phyloP scores from a whole-genome alignment of 2,888 invertebrate species.

The Lissonota sp. region DNA sequence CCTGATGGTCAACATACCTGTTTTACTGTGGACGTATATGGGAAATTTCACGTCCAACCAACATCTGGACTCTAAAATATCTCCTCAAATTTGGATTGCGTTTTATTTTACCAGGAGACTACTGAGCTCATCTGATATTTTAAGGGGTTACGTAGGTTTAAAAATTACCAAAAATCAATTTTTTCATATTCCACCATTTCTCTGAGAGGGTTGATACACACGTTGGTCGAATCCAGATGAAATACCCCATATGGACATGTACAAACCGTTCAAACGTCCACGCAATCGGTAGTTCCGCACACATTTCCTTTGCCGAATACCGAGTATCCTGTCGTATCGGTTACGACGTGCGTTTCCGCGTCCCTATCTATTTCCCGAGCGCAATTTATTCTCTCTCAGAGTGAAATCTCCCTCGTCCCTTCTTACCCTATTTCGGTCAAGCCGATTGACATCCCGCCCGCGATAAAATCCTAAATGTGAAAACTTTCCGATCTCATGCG shows the following conservation, averaged over 20 bases:
- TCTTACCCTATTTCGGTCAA: constrained; percentile 43
- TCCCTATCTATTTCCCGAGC: not conserved
- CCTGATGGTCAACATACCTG: not conserved
- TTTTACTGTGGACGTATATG: too few relatives aligned
- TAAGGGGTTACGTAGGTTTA: too few relatives aligned
- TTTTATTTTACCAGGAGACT: too few relatives aligned
- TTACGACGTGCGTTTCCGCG: constrained; percentile 26
- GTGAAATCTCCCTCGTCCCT: constrained; percentile 15
- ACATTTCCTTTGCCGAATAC: constrained; percentile 31
- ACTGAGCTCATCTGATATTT: too few relatives aligned
- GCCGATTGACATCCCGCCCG: constrained; percentile 32
- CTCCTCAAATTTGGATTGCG: too few relatives aligned
- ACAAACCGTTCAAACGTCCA: not conserved
- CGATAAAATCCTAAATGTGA: constrained; percentile 1
- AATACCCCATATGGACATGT: not conserved
- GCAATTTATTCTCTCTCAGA: constrained; percentile 51
- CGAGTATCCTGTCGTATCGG: constrained; percentile 25
- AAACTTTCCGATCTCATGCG: not conserved
- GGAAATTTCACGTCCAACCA: too few relatives aligned
- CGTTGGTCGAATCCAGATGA: too few relatives aligned
- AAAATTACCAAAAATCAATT: too few relatives aligned
- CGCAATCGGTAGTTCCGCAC: constrained; percentile 5
- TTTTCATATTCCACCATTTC: too few relatives aligned
- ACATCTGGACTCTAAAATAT: too few relatives aligned
- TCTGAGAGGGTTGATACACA: too few relatives aligned